Base-by-base conservation (phyloP, 2,113 vertebrate species). In the Sminthopsis crassicaudata region DNA sequence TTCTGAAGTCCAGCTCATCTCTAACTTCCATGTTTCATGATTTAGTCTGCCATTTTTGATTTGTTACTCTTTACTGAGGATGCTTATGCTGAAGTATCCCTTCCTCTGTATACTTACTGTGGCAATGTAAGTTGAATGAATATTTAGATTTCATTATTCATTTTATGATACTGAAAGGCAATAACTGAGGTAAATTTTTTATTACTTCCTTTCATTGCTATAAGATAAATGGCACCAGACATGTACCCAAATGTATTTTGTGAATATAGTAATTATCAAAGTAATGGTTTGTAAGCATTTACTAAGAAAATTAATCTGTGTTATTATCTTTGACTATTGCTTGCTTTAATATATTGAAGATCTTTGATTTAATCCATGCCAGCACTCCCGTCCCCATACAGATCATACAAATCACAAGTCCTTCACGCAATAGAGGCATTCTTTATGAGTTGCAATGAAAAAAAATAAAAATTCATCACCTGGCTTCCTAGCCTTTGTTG, bases 321-420 rank as follows among this genome's bases (percentile, higher is more conserved):
- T 97, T 97, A 95, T 97, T 94, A 96, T 95, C 94, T 94, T 94
- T 90, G 91, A 91, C 50, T 94, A 55, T 67, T 94, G 94, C 96
- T 97, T 96, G 96, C 93, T 76, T 76, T 76, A 67, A 36, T 67
- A 76, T 22, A 76, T 22, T 16, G n/a, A 76, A 16, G 16, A 76
- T 76, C 5, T 14, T n/a, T 9, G 1, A 76, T n/a, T n/a, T 76
- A 76, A 76, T n/a, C 36, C 36, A 76, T 19, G 1, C 7, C 19
- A 36, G 14, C 16, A n/a, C 67, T 76, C 67, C 4, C 14, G 19
- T 76, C 67, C 67, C 16, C 36, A 76, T 1, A n/a, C 36, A 76
- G 67, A 76, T 76, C 36, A 76, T 22, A 4, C 14, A n/a, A 1
- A 76, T 76, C 67, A 76, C 36, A 76, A 60, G n/a, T 76, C 67